Evolutionary conservation across 1,140 invertebrate genomes (phyloP).

Genomic region (Heliconius himera): DNA sequence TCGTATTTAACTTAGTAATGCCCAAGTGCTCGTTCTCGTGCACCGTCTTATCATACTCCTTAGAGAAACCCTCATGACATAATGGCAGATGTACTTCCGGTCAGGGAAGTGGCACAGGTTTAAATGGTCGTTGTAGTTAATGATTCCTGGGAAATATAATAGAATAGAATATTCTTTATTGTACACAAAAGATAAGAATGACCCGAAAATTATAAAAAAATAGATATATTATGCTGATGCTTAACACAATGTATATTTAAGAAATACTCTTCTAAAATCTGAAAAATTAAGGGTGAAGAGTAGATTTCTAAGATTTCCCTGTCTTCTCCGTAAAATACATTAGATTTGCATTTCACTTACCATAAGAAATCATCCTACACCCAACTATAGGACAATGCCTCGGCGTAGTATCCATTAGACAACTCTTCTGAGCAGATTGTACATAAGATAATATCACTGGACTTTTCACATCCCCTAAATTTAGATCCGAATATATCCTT

Average conservation of each 20-base stretch:
- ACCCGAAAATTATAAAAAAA: too few species aligned
- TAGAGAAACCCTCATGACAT: conserved; percentile 71
- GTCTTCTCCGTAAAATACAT: background rate
- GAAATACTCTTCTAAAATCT: too few species aligned
- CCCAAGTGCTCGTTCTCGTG: conserved; percentile 76
- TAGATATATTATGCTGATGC: too few species aligned
- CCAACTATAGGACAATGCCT: conserved; percentile 67
- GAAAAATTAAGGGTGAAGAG: too few species aligned
- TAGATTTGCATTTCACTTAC: conserved; percentile 39
- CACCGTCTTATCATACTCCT: conserved; percentile 51
- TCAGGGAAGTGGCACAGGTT: conserved; percentile 70
- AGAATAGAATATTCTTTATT: background rate
- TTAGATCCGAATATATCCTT: conserved; percentile 61
- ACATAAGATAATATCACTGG: conserved; percentile 63
- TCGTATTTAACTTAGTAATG: conserved; percentile 48
- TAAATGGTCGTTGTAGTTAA: conserved; percentile 76
- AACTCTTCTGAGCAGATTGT: conserved; percentile 62
- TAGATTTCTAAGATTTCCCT: background rate
- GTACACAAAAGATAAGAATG: background rate
- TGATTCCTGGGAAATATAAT: conserved; percentile 58
- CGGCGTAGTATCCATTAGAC: conserved; percentile 63
- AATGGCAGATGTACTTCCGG: conserved; percentile 62
- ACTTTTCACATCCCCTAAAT: conserved; percentile 48
- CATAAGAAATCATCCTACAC: conserved; percentile 65
- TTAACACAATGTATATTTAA: too few species aligned